Evolutionary conservation across 2,113 vertebrate genomes (phyloP), one percentile per base, ranked within the genome.

Genomic region (Microcebus murinus): DNA sequence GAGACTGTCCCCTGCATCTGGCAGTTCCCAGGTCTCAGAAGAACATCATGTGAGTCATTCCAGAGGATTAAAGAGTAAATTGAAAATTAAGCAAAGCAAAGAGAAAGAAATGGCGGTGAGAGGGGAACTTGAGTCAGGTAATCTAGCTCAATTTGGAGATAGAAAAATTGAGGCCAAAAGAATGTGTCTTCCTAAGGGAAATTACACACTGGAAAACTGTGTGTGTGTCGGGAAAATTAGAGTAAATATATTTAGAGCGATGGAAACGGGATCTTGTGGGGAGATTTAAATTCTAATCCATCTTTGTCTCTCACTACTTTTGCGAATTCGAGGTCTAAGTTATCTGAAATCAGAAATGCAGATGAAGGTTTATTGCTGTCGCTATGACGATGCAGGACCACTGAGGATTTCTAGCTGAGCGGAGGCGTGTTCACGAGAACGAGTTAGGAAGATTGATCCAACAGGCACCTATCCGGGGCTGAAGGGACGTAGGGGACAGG

Each of bases 341-440:
- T 6, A 55, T 55, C 52, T 55, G 17, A 20, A 55, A 20, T 55
- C 52, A 31, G 52, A 18, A 34, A 23, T 4, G 4, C 0, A 45
- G 18, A 36, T 48, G 45, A 20, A 0, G 4, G 23, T 20, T 6
- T 8, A 4, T 13, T 45, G 2, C 12, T 9, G 0, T 29, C 3
- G 9, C 12, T 14, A 0, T 20, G 25, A 1, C 31, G 20, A 6
- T 0, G 12, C 0, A 17, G 73, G 70, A 0, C 45, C 8, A 1
- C 11, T 5, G 20, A 39, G 4, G 14, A 3, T 9, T 70, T 25
- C 13, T 31, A n/a, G 23, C 42, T 15, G 11, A 48, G 42, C 0
- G 20, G 10, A 2, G 4, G 2, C 1, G 4, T 57, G 42, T 39
- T 45, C 59, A 2, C 1, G 9, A 31, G 57, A 25, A 4, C 3